Evolutionary conservation across 2,113 vertebrate genomes (phyloP), one percentile per base, ranked within the genome.

Genomic region (Neogale vison): DNA sequence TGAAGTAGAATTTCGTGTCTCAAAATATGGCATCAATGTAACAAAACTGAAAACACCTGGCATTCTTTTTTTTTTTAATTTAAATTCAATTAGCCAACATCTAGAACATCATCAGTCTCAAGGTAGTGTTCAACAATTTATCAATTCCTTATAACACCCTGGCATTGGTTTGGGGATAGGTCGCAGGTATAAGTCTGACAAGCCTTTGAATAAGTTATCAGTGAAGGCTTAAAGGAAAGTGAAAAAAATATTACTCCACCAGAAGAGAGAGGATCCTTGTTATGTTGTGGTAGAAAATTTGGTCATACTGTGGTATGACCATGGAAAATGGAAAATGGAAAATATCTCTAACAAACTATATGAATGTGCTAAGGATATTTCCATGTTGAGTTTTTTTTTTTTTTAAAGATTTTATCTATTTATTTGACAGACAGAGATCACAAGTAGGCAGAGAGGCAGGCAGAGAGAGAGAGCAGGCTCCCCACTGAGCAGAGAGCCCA

Each of bases 111-210:
- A 31, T 31, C 7, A 67, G 31, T 67, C 63, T 67, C 31, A 34
- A 67, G 7, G 6, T 34, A 67, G 63, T 17, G 6, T 67, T 67
- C 63, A 67, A 67, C 63, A 67, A 34, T 67, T 67, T 67, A 7
- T 67, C 14, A 34, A 6, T 67, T 34, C 31, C 63, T 67, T 67
- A 34, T 67, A 55, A 26, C 0, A 61, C 4, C 20, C n/a, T 80
- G 34, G 0, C 20, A n/a, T 13, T 45, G 39, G 1, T 45, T 59
- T 1, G 72, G 69, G 1, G 69, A 9, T 45, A 4, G 5, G 13
- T 90, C 34, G 18, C 5, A 57, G 15, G 11, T 13, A 42, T 63
- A 57, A 81, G 10, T 29, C 9, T 26, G 11, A 17, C 23, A 63
- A 7, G 9, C 3, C 34, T 45, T 72, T 72, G 29, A 47, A 47